phyloP scores from a whole-genome alignment of 2,888 invertebrate species.

The Drosophila quinaria region DNA sequence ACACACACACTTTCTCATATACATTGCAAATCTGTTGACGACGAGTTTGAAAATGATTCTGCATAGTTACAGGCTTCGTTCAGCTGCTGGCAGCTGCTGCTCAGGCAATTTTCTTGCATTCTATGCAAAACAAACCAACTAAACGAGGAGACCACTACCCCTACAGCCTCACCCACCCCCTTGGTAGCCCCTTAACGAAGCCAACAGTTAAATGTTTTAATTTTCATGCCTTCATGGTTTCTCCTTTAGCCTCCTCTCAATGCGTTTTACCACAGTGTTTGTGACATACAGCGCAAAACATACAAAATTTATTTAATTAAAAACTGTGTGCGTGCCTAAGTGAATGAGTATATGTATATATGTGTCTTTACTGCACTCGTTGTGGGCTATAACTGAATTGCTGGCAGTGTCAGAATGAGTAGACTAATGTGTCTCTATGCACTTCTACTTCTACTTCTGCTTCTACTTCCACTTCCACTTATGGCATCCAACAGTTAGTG shows the following conservation, averaged over 20 bases:
- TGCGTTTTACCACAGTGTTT: constrained; percentile 55
- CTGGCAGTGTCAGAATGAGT: constrained; percentile 49
- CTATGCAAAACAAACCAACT: constrained; percentile 66
- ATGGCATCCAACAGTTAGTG: constrained; percentile 18
- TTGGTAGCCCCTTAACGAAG: constrained; percentile 42
- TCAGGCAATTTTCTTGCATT: constrained; percentile 70
- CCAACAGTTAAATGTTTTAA: constrained; percentile 75
- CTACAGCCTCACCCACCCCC: background rate
- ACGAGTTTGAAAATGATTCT: constrained; percentile 52
- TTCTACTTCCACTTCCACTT: background rate
- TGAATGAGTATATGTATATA: constrained; percentile 17
- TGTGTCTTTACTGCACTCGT: constrained; percentile 40
- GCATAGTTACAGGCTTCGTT: constrained; percentile 33
- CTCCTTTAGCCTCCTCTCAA: constrained; percentile 6
- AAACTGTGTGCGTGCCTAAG: constrained; percentile 41
- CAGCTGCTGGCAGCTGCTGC: constrained; percentile 26
- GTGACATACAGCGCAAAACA: constrained; percentile 64
- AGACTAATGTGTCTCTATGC: constrained; percentile 33
- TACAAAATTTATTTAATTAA: constrained; percentile 78
- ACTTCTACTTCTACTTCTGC: background rate
- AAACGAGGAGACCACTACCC: constrained; percentile 22
- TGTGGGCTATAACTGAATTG: constrained; percentile 70
- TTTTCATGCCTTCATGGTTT: constrained; percentile 62
- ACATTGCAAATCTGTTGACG: constrained; percentile 58
- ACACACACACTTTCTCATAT: constrained; percentile 7